These are phyloP conservation scores for Sinhomidia bicolor DNA, from an alignment of 2,888 invertebrate genomes.

Conservation along the genomic window DNA sequence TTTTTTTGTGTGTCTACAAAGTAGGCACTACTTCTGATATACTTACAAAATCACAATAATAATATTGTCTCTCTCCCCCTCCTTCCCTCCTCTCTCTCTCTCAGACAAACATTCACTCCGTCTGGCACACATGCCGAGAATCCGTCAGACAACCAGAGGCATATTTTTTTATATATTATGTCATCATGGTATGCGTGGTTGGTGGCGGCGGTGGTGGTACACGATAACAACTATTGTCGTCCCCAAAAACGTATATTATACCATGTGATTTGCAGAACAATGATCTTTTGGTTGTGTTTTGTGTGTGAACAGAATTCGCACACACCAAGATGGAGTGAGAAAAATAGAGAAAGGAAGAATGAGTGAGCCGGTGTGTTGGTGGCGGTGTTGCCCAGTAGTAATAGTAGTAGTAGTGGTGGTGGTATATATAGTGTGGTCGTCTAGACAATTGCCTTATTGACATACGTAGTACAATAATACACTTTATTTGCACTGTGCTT, in stretches of 20 bases:
- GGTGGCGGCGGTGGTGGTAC: background rate
- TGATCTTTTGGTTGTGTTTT: constrained; percentile 44
- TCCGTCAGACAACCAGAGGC: constrained; percentile 18
- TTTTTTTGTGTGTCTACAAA: no score
- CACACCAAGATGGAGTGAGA: background rate
- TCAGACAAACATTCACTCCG: background rate
- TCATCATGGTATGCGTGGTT: constrained; percentile 52
- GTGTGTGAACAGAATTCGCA: background rate
- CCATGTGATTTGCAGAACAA: constrained; percentile 46
- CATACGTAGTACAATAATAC: constrained; percentile 7
- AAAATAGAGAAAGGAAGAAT: background rate
- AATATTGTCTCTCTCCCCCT: background rate
- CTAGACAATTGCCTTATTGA: constrained; percentile 64
- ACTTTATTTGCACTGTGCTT: constrained; percentile 25
- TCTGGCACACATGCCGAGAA: constrained; percentile 52
- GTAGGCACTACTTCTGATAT: background rate
- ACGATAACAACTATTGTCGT: background rate
- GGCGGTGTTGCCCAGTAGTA: background rate
- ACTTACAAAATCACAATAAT: background rate
- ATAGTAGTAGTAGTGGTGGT: no score
- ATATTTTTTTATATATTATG: constrained; percentile 35
- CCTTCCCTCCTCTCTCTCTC: background rate
- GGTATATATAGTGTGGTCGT: constrained; percentile 42
- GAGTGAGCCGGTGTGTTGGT: background rate
- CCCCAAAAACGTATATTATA: background rate